These are phyloP conservation scores for Ophonus ardosiacus DNA, from an alignment of 2,888 invertebrate species.

Conservation along the genomic window DNA sequence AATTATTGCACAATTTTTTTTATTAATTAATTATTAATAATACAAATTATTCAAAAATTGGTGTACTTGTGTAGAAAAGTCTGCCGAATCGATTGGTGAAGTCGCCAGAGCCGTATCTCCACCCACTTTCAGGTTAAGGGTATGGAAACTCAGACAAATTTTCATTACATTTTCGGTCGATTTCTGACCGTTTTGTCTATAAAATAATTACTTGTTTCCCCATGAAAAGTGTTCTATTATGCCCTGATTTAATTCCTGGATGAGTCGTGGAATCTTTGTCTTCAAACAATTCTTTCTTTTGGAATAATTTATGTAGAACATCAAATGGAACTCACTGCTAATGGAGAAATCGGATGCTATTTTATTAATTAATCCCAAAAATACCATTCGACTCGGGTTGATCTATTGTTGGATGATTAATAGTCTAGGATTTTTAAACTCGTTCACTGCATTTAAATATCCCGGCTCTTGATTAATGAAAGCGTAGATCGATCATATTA, in stretches of 20 bases:
- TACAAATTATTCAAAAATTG: too few relatives aligned
- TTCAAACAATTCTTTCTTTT: conserved; percentile 20
- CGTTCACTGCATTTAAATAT: conserved; percentile 56
- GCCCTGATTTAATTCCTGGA: not conserved
- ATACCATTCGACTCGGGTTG: conserved; percentile 49
- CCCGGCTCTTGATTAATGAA: conserved; percentile 41
- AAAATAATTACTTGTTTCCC: too few relatives aligned
- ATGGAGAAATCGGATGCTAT: conserved; percentile 47
- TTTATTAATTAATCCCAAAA: conserved; percentile 59
- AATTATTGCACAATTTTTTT: too few relatives aligned
- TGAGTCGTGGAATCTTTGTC: conserved; percentile 45
- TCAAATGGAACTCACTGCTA: conserved; percentile 23
- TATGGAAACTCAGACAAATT: too few relatives aligned
- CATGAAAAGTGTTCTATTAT: too few relatives aligned
- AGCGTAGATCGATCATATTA: conserved; percentile 41
- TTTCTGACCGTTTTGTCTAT: too few relatives aligned
- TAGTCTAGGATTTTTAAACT: conserved; percentile 60
- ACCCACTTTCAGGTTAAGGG: too few relatives aligned
- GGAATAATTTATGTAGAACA: conserved; percentile 55
- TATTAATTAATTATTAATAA: too few relatives aligned
- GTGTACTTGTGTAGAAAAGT: too few relatives aligned
- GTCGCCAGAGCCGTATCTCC: too few relatives aligned
- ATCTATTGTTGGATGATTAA: conserved; percentile 61
- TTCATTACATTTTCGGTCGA: too few relatives aligned
- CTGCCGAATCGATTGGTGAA: too few relatives aligned